Conservation (phyloP, 2,113 vertebrate genomes). For the Pycnonotus jocosus region DNA sequence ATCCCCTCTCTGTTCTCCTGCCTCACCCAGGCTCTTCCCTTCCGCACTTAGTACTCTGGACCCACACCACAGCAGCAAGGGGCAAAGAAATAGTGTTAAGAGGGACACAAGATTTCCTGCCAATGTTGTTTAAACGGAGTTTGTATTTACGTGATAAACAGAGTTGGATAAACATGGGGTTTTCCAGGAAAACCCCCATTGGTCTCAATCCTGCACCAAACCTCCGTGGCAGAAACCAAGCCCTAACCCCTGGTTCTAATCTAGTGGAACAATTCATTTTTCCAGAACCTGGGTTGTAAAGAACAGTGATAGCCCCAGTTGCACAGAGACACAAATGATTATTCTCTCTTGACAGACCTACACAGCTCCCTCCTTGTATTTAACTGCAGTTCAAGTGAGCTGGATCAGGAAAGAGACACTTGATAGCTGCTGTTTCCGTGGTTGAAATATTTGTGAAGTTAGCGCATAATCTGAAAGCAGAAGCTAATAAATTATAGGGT, state of each 20-base stretch:
- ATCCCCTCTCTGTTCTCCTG: not conserved
- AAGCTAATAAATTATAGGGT: constrained; percentile 86
- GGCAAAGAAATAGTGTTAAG: not conserved
- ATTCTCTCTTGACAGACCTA: constrained; percentile 72
- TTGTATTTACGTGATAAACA: not conserved
- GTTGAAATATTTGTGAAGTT: constrained; percentile 87
- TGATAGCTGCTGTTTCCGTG: constrained; percentile 82
- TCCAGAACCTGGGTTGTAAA: not conserved
- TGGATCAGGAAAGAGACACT: constrained; percentile 76
- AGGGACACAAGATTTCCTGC: not conserved
- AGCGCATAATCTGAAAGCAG: constrained; percentile 86
- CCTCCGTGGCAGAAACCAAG: not conserved
- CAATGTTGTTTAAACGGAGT: not conserved
- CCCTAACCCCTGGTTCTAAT: not conserved
- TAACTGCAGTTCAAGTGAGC: constrained; percentile 64
- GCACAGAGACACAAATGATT: constrained; percentile 68
- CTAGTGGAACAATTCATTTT: not conserved
- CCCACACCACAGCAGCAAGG: not conserved
- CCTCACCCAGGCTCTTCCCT: not conserved
- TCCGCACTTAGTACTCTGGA: not conserved
- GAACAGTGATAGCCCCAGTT: not conserved
- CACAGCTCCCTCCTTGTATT: constrained; percentile 67
- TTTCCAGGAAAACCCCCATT: not conserved
- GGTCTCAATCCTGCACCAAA: not conserved
- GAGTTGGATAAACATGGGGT: not conserved